A percentile compares a stretch with the other conserved stretches of the same genome.
Evolutionary conservation across 2,888 invertebrate genomes (phyloP).

Genomic region (Sturmia bella): DNA sequence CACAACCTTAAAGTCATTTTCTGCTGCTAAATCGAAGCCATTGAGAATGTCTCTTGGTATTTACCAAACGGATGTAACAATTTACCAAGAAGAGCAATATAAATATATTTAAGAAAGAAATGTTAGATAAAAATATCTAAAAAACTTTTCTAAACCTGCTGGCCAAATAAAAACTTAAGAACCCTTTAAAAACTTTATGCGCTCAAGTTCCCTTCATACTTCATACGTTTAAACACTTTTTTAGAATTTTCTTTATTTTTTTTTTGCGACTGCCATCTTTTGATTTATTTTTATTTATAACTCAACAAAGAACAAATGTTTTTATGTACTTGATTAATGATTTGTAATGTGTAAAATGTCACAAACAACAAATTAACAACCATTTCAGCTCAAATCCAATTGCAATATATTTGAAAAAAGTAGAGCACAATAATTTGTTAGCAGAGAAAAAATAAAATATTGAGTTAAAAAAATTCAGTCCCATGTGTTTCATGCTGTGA

Average conservation of each 20-base stretch:
- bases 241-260: neutral
- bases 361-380: slow-evolving; percentile 50
- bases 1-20: slow-evolving; percentile 2
- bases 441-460: neutral
- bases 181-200: no score
- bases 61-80: neutral
- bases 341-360: slow-evolving; percentile 58
- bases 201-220: no score
- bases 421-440: neutral
- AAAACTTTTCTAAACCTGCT: no score
- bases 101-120: neutral
- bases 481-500: slow-evolving; percentile 52
- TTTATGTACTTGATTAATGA: slow-evolving; percentile 56
- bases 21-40: slow-evolving; percentile 28
- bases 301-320: slow-evolving; percentile 14
- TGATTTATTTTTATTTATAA: slow-evolving; percentile 36
- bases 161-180: no score
- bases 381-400: slow-evolving; percentile 17
- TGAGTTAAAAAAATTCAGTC: slow-evolving; percentile 2
- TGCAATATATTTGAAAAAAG: neutral
- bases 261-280: neutral
- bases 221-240: neutral
- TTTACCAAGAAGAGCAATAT: neutral
- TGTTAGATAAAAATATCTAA: no score
- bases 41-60: neutral